Percentiles rank a stretch among this genome's conserved stretches.
Conservation (phyloP, 2,113 vertebrate genomes). For the Bubo blakistoni region DNA sequence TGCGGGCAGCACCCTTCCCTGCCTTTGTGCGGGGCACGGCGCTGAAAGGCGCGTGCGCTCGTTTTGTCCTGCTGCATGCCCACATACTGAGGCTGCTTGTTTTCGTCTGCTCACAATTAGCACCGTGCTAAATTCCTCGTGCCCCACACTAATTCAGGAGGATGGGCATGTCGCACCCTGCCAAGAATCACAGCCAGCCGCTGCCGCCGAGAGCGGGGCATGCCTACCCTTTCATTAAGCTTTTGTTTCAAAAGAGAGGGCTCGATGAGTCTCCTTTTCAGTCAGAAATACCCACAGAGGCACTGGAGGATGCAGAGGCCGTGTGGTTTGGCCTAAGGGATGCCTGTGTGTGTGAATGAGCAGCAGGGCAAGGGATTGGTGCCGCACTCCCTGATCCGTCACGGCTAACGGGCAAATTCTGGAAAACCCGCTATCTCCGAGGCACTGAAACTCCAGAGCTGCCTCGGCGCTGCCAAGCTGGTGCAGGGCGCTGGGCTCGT, state of each 20-base stretch:
- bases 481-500: accelerated
- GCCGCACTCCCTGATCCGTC: accelerated
- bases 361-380: too few relatives aligned
- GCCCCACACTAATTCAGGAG: slow-evolving; percentile 66
- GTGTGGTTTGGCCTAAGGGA: accelerated
- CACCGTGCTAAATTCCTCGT: slow-evolving; percentile 68
- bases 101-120: slow-evolving; percentile 71
- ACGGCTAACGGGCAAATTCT: accelerated
- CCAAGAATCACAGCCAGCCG: slow-evolving; percentile 63
- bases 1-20: slow-evolving; percentile 12
- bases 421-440: accelerated
- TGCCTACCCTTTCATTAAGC: slow-evolving; percentile 46
- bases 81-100: slow-evolving; percentile 70
- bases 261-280: not conserved
- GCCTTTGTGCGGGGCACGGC: not conserved
- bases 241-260: slow-evolving; percentile 60
- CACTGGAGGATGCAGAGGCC: not conserved
- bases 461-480: not conserved
- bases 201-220: not conserved
- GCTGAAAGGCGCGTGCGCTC: slow-evolving; percentile 9
- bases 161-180: slow-evolving; percentile 67
- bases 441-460: accelerated
- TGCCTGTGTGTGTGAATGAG: not conserved
- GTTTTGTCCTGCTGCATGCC: slow-evolving; percentile 64
- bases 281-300: not conserved